Evolutionary conservation across 2,113 vertebrate species (phyloP), one percentile per base, ranked within the genome.

Genomic region (Pelobates fuscus): DNA sequence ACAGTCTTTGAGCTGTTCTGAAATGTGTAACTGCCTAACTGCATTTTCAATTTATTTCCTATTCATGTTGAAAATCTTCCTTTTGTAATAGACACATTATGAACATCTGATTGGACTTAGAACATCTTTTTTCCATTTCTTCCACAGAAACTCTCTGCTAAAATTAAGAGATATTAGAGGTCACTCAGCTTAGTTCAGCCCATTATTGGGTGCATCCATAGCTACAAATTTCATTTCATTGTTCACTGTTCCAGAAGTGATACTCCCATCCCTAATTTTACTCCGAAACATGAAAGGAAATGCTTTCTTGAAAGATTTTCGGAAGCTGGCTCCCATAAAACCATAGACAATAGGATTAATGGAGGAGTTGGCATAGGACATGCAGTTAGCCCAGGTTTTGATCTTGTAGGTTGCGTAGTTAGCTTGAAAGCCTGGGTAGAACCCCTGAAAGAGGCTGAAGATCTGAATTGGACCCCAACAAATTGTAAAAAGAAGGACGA

Each of bases 381-480:
- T 93, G 78, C 91, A 92, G 81, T 93, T 93, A 78, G 91, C 89
- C 91, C 91, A 92, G 0, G 92, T 93, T 81, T 94, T 94, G 81
- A 94, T 91, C 83, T 90, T 90, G 77, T 93, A 94, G 7, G 88
- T 90, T 74, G 86, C 77, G 46, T 90, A 94, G 82, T 85, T 91
- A 52, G 81, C 82, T 32, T 65, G 81, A 83, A 89, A 92, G 73
- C 89, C 81, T 3, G 89, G 88, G 78, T 90, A 84, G 80, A 93
- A 92, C 15, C 89, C 92, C 78, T 91, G 89, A 68, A 93, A 93
- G 27, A 94, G 91, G 80, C 87, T 82, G 8, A 94, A 94, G 77
- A 94, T 86, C 81, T 94, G 93, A 79, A 94, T 94, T 74, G 93
- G 93, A 70, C 93, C 93, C 93, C 93, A 94, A 86, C 93, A 94